Base-by-base conservation (phyloP, 2,113 vertebrate genomes). In the Onychostruthus taczanowskii region DNA sequence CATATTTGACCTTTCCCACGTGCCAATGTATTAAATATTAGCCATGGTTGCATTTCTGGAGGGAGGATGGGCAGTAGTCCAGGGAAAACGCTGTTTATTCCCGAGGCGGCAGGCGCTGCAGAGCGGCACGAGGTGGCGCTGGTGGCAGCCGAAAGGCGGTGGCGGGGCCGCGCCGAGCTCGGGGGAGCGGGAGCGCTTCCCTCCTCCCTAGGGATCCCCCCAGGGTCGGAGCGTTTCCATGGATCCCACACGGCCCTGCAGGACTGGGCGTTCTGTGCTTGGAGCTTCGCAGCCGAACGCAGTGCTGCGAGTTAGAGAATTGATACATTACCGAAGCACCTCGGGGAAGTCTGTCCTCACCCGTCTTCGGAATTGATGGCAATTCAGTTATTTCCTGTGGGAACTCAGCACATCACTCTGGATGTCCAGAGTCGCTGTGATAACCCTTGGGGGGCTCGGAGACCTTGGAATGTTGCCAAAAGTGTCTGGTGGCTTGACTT, bases 71-170 rank as follows among this genome's bases (percentile, higher is more conserved):
- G 7, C 27, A 35, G 4, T 21, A 4, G 7, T 8, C 14, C 7
- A 1, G 61, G 23, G 46, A 58, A 84, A 50, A 30, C 33, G 2
- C 23, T 15, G 3, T 10, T 31, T 23, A 31, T 74, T 59, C 33
- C 30, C 35, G 6, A 13, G 69, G 68, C 58, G 53, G n/a, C 33
- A 2, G 1, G 24, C 26, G 16, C 44, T 56, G 24, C n/a, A 19
- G 5, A 70, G 61, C 80, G 61, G 30, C 97, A 94, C 44, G 44
- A 95, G 96, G 37, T 93, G 95, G 93, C 81, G 91, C 79, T 27
- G 47, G 17, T 44, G 87, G 46, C 66, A 7, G 12, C 68, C 47
- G 24, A 30, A 43, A 30, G 35, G 41, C 16, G 4, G 3, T 1
- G 47, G 5, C 43, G 4, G 41, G 8, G 31, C 8, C 10, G 12